Evolutionary conservation across 1,140 invertebrate species (phyloP), one percentile per base, ranked within the genome.

Genomic region (Amyelois transitella): DNA sequence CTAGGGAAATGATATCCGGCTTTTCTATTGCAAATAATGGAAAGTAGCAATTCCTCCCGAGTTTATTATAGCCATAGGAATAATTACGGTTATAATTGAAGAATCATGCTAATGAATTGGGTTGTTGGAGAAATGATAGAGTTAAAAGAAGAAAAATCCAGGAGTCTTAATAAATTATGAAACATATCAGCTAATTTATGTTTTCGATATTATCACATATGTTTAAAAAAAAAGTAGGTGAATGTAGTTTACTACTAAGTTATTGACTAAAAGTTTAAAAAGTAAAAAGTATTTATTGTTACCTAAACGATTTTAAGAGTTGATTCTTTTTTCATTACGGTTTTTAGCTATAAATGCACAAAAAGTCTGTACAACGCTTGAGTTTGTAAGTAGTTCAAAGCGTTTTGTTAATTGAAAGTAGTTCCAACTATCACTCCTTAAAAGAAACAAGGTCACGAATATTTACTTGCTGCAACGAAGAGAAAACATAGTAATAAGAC

Each of bases 1-100:
- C 24, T 21, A 18, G 51, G 21, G 32, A 14, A 44, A 49, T 60
- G 62, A 53, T 32, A 52, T 51, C 38, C 56, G 65, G 47, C 18
- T 72, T 68, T 64, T 57, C 57, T 44, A 55, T 43, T 52, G 52
- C 55, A 52, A 59, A 66, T 64, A 60, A 63, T 44, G 24, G 53
- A 54, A 47, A 54, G 53, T 14, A 17, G 43, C 48, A 32, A 54
- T 38, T 38, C 25, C 25, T 32, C 32, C 17, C 5, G 32, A 38
- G 12, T 38, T 38, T 38, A 38, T 38, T 38, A 14, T 14, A 38
- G n/a, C 32, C 4, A 38, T 38, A 38, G 5, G 32, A 38, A 38
- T 38, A 14, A 38, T 38, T 14, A 38, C 17, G 32, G 17, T 14
- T 14, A 38, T 38, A 4, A 8, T 14, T 38, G 32, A 14, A 38